A percentile compares a stretch with the other conserved stretches of the same genome.
Evolutionary conservation across 2,888 invertebrate species (phyloP).

Genomic region (Apamea epomidion): DNA sequence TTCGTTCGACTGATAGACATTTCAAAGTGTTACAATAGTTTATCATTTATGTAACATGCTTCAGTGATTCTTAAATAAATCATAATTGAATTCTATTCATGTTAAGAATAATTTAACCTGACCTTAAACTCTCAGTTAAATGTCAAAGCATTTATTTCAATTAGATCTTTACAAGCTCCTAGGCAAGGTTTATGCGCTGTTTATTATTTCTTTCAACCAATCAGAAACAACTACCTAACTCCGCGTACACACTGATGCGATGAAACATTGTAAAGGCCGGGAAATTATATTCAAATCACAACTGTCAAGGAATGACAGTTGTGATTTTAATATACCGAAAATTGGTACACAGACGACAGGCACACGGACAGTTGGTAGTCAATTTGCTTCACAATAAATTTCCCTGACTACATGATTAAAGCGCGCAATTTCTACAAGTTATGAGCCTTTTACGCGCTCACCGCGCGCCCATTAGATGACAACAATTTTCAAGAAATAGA

Average conservation of each 20-base stretch:
- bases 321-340: background rate
- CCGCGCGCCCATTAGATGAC: background rate
- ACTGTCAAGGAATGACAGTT: background rate
- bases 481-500: background rate
- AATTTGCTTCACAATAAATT: background rate
- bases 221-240: background rate
- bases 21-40: background rate
- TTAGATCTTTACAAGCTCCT: background rate
- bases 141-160: constrained; percentile 34
- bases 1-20: background rate
- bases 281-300: background rate
- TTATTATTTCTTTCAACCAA: background rate
- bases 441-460: background rate
- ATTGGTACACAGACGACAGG: too few relatives aligned
- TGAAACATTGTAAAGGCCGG: background rate
- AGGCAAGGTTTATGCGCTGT: background rate
- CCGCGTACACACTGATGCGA: background rate
- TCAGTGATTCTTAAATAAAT: background rate
- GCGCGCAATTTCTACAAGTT: background rate
- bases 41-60: background rate
- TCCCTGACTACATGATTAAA: background rate
- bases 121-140: constrained; percentile 23
- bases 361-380: background rate
- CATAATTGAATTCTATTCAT: background rate
- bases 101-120: background rate